phyloP scores from a whole-genome alignment of 2,113 vertebrate genomes.

The Dermatemys mawii region DNA sequence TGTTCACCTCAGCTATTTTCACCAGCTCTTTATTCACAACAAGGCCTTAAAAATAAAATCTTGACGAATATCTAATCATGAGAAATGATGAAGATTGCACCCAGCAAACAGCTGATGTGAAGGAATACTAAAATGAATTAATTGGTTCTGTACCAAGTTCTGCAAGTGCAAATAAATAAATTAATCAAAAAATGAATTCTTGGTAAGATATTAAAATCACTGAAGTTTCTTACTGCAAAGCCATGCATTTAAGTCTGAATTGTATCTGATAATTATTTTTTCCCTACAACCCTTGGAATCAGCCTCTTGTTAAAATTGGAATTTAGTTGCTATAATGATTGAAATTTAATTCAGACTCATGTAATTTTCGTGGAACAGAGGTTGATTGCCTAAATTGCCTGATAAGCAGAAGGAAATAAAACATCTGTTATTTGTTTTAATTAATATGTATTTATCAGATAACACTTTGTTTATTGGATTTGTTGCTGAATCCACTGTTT shows the following conservation, averaged over 20 bases:
- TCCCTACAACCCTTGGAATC: not conserved
- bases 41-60: not conserved
- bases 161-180: not conserved
- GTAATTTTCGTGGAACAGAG: slow-evolving; percentile 48
- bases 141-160: slow-evolving; percentile 6
- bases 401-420: slow-evolving; percentile 21
- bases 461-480: not conserved
- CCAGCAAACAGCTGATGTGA: not conserved
- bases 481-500: not conserved
- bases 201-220: not conserved
- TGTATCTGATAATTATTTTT: not conserved
- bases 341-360: slow-evolving; percentile 51
- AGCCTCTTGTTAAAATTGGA: not conserved
- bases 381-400: slow-evolving; percentile 21
- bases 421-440: slow-evolving; percentile 51
- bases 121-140: slow-evolving; percentile 43
- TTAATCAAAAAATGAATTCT: slow-evolving; percentile 6
- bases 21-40: not conserved
- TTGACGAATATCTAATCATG: not conserved
- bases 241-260: not conserved
- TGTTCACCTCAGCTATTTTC: not conserved
- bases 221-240: not conserved
- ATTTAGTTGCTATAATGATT: slow-evolving; percentile 16
- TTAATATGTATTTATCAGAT: slow-evolving; percentile 36
- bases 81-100: not conserved